These are phyloP conservation scores for Trachelus tabidus DNA, from an alignment of 2,888 invertebrate genomes.

Conservation along the genomic window DNA sequence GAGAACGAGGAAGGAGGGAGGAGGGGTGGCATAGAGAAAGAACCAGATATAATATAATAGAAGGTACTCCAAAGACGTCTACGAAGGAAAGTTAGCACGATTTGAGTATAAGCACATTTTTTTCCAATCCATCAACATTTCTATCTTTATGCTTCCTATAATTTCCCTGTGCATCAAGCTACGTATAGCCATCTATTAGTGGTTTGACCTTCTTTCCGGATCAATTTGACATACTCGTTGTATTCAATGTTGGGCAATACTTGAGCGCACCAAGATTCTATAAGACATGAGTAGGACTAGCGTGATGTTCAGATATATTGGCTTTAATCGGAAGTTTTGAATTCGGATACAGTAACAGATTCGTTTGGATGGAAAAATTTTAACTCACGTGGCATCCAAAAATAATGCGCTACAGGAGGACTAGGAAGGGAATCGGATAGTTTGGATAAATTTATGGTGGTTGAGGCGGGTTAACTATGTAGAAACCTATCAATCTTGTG, in stretches of 20 bases:
- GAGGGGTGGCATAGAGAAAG: neutral
- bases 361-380: neutral
- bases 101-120: slow-evolving; percentile 31
- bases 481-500: slow-evolving; percentile 21
- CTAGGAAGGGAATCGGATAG: neutral
- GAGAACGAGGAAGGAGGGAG: too few species aligned
- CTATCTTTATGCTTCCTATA: neutral
- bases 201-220: neutral
- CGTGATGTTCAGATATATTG: neutral
- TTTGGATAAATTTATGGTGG: slow-evolving; percentile 20
- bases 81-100: slow-evolving; percentile 23
- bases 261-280: neutral
- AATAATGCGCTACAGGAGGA: neutral
- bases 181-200: neutral
- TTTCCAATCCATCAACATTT: neutral
- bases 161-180: neutral
- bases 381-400: neutral
- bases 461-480: slow-evolving; percentile 13
- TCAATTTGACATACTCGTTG: neutral
- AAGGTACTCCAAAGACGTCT: slow-evolving; percentile 8
- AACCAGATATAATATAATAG: neutral
- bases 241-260: neutral
- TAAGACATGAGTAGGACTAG: neutral
- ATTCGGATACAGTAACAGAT: neutral
- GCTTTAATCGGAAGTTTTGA: neutral